Evolutionary conservation across 2,113 vertebrate genomes (phyloP).

Genomic region (Actinemys pallida): DNA sequence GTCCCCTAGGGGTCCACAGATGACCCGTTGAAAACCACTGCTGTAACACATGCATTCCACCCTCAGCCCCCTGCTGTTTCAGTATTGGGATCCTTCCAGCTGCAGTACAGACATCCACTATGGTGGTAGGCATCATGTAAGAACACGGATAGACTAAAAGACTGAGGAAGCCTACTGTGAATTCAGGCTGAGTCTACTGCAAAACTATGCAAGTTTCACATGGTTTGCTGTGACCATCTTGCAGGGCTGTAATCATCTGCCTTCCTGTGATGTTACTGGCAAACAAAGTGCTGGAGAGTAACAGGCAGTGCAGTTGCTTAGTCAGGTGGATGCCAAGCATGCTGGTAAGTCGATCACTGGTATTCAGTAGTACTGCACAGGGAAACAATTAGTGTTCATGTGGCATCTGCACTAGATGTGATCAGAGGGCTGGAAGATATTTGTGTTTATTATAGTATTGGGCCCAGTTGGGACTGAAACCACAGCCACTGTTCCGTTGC

Average conservation of each 20-base stretch:
- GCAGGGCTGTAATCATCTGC: neutral
- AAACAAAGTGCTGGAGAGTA: neutral
- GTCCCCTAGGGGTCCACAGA: no score
- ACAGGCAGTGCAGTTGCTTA: neutral
- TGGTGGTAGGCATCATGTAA: fast-evolving
- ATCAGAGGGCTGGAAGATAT: constrained; percentile 3
- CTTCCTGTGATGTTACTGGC: neutral
- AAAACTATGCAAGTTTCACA: neutral
- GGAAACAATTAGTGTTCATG: constrained; percentile 25
- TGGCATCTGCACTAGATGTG: neutral
- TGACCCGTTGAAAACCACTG: neutral
- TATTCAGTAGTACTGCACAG: neutral
- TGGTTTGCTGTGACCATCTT: neutral
- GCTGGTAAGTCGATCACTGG: neutral
- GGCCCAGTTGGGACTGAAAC: neutral
- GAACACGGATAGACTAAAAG: neutral
- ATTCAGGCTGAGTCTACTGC: neutral
- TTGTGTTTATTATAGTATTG: neutral
- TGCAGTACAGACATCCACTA: neutral
- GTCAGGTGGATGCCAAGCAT: constrained; percentile 5
- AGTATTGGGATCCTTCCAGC: neutral
- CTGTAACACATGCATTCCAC: neutral
- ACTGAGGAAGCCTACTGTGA: neutral
- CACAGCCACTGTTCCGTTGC: fast-evolving
- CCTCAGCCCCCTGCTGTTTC: neutral